Percentiles rank a stretch among this genome's conserved stretches.
Conservation (phyloP, 2,113 vertebrate genomes). For the Malurus alboscapulatus region DNA sequence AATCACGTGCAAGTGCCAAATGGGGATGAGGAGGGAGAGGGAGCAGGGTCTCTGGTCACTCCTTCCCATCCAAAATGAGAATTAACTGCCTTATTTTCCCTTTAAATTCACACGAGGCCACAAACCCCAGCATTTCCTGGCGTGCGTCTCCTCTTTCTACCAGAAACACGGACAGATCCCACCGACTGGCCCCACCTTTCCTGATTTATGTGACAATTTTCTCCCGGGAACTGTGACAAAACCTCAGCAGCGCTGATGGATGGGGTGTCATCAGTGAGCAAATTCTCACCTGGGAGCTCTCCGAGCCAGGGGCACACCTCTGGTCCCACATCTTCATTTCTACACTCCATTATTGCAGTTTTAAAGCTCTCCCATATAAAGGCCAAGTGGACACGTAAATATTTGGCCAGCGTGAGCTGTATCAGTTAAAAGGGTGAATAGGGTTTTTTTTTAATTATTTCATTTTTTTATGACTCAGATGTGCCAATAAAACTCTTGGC, state of each 20-base stretch:
- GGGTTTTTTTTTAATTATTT: background rate
- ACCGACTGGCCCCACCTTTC: background rate
- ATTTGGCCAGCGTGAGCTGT: background rate
- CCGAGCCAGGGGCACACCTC: background rate
- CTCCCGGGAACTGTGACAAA: conserved; percentile 56
- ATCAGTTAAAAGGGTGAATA: background rate
- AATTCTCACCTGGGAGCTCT: conserved; percentile 21
- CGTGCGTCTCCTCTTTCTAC: background rate
- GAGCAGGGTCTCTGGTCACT: background rate
- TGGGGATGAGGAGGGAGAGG: no score
- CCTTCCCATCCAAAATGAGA: background rate
- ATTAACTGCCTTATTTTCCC: background rate
- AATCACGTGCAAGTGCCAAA: background rate
- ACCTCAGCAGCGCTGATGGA: conserved; percentile 44
- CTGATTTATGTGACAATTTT: conserved; percentile 31
- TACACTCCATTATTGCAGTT: background rate
- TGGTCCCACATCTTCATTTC: conserved; percentile 38
- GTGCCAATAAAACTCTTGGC: conserved; percentile 34
- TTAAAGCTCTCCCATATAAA: background rate
- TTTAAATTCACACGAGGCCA: background rate
- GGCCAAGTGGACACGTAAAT: background rate
- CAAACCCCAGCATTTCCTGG: background rate
- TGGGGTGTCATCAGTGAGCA: conserved; percentile 48
- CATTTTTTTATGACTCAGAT: background rate
- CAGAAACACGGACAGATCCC: background rate